These are phyloP conservation scores for Cairina moschata DNA, from an alignment of 2,113 vertebrate genomes.

Conservation along the genomic window DNA sequence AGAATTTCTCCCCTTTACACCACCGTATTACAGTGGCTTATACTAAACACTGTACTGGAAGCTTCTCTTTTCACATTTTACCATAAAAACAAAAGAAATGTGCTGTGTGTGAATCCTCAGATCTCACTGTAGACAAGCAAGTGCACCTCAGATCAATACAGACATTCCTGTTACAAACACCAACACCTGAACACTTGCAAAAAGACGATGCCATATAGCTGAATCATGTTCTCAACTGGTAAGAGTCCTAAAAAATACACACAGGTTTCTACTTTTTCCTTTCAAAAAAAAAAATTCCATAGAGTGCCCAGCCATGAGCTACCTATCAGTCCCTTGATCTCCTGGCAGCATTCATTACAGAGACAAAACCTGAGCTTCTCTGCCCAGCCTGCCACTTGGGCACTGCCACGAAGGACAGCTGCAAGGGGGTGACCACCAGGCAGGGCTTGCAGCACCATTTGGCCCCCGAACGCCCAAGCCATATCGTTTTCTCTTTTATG, in stretches of 20 bases:
- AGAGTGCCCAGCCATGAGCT: background rate
- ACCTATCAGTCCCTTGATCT: background rate
- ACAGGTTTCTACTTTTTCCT: background rate
- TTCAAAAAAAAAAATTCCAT: background rate
- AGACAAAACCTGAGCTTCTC: background rate
- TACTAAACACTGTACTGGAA: background rate
- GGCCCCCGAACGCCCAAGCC: background rate
- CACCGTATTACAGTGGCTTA: background rate
- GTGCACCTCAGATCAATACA: background rate
- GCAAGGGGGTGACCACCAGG: background rate
- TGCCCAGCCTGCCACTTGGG: background rate
- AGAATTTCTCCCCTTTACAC: background rate
- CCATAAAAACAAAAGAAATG: background rate
- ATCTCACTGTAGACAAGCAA: background rate
- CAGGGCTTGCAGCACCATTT: background rate
- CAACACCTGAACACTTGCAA: background rate
- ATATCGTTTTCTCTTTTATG: background rate
- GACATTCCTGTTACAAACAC: background rate
- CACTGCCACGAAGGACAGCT: background rate
- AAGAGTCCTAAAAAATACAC: background rate
- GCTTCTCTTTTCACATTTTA: background rate
- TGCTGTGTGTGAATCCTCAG: rapidly evolving
- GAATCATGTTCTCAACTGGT: background rate
- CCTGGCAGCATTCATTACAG: background rate
- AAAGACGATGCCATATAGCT: background rate